These are phyloP conservation scores for Tragelaphus eurycerus DNA, from an alignment of 2,797 vertebrate species.

Conservation along the genomic window DNA sequence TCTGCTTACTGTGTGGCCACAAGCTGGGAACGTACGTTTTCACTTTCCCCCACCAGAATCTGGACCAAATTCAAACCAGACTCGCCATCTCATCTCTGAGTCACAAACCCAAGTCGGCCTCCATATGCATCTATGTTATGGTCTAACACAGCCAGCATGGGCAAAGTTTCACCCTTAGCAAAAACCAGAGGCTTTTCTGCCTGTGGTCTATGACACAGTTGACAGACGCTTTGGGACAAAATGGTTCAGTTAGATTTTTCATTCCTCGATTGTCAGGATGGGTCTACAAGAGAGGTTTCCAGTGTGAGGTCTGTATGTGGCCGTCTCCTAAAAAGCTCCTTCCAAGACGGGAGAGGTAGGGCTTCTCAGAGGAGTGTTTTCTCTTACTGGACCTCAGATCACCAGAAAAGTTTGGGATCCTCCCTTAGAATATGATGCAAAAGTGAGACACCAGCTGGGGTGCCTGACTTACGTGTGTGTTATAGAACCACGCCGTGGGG, in stretches of 20 bases:
- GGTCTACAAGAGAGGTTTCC: background rate
- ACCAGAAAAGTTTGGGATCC: background rate
- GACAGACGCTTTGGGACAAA: background rate
- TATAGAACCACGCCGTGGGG: rapidly evolving
- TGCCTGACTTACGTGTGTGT: background rate
- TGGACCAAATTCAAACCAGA: constrained; percentile 37
- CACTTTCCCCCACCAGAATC: background rate
- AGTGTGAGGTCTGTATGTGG: background rate
- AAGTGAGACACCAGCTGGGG: rapidly evolving
- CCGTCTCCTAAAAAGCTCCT: background rate
- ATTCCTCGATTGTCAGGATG: background rate
- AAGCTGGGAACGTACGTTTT: background rate
- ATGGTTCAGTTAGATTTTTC: background rate
- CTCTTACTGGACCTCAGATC: background rate
- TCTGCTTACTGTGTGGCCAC: background rate
- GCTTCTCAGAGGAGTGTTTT: background rate
- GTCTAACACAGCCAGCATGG: background rate
- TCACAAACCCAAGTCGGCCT: background rate
- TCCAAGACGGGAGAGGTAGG: background rate
- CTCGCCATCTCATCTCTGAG: background rate
- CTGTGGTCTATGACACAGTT: background rate
- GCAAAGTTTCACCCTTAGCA: background rate
- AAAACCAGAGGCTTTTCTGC: background rate
- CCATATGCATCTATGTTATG: background rate
- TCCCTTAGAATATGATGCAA: background rate